Conservation (phyloP, 2,113 vertebrate species). For the Sciurus niger region DNA sequence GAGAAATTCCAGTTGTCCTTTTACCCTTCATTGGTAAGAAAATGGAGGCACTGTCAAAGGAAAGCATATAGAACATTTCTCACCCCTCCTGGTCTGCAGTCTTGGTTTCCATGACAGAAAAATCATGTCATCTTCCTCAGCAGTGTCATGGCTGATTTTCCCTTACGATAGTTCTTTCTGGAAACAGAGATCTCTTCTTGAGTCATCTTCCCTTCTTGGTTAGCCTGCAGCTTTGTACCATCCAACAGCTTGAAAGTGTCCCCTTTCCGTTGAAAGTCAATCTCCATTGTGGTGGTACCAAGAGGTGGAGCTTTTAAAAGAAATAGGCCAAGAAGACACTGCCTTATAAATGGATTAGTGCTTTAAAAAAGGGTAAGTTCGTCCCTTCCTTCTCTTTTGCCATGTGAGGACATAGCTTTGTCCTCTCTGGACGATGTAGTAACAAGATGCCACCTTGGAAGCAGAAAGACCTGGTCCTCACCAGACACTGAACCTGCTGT, state of each 20-base stretch:
- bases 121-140: not conserved
- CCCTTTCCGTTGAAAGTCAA: not conserved
- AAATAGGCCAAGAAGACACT: not conserved
- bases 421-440: not conserved
- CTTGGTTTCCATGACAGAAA: constrained; percentile 16
- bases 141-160: not conserved
- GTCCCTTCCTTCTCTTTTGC: not conserved
- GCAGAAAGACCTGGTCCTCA: not conserved
- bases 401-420: not conserved
- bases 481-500: not conserved
- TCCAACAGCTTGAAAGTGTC: not conserved
- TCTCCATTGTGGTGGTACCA: not conserved
- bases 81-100: not conserved
- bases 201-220: not conserved
- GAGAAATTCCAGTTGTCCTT: constrained; percentile 52
- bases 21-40: constrained; percentile 23
- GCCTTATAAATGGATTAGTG: not conserved
- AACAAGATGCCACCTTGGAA: not conserved
- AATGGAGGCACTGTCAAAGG: not conserved
- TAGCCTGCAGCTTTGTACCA: not conserved
- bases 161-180: not conserved
- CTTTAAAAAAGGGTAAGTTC: not conserved
- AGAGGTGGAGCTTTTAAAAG: not conserved
- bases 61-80: not conserved
- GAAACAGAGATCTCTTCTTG: constrained; percentile 18